Conservation (phyloP, 2,888 invertebrate species). For the Volucella bombylans region DNA sequence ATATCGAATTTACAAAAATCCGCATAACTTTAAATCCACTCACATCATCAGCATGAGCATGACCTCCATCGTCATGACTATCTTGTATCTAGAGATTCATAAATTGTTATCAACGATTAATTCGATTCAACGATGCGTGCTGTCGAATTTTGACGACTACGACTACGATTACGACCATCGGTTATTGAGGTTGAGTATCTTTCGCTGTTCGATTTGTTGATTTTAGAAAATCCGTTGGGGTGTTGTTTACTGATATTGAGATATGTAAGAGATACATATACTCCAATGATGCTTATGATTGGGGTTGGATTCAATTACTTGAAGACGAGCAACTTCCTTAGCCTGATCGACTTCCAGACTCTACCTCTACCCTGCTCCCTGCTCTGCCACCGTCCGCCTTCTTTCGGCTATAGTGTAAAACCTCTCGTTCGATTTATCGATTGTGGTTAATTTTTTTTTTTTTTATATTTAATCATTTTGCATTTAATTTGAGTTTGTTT, state of each 20-base stretch:
- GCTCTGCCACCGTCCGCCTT: background rate
- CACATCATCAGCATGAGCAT: constrained; percentile 22
- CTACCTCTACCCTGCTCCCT: background rate
- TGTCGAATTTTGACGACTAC: background rate
- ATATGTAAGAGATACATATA: constrained; percentile 10
- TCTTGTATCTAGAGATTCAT: constrained; percentile 23
- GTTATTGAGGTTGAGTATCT: constrained; percentile 2
- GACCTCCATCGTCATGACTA: constrained; percentile 1
- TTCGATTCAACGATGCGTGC: constrained; percentile 48
- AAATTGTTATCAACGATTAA: constrained; percentile 64
- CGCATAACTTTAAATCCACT: constrained; percentile 17
- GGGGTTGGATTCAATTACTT: background rate
- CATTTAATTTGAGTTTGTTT: constrained; percentile 16
- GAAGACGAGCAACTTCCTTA: constrained; percentile 28
- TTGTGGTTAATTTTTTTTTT: constrained; percentile 29
- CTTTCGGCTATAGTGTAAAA: constrained; percentile 19
- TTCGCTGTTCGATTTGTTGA: constrained; percentile 12
- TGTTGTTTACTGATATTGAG: background rate
- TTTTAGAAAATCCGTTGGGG: background rate
- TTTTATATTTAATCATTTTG: constrained; percentile 24
- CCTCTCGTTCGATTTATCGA: constrained; percentile 30
- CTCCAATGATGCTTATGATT: constrained; percentile 5
- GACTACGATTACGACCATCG: too few relatives aligned
- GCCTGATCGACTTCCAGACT: constrained; percentile 50
- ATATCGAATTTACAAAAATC: constrained; percentile 49